Base-by-base conservation (phyloP, 92 coral and sea anemone species). In the Hydrozoanthus gracilis region DNA sequence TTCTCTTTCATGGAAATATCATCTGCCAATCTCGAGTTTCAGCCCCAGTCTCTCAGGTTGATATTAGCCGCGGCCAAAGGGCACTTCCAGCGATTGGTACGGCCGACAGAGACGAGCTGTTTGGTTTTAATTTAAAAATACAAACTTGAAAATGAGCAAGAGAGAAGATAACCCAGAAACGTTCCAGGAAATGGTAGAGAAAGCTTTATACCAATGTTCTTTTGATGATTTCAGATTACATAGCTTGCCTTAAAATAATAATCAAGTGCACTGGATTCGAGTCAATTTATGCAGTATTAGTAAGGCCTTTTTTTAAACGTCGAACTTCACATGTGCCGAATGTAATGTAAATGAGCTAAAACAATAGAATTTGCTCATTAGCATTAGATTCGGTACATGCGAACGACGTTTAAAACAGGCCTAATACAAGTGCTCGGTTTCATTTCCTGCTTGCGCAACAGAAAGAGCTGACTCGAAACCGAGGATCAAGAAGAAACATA, bases 151-250 rank as follows among this genome's bases (percentile, higher is more conserved):
- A 61, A 78, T 78, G 83, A 56, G 44, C 44, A 45, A 12, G 5
- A 55, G 61, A 78, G 16, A 35, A 2, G 5, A 46, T 16, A 17
- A 16, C 18, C 18, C 51, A 0, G 51, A 18, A 58, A 46, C 60
- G 10, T 7, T 39, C 27, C 71, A 78, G 35, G 83, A 78, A 62
- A 78, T 78, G 83, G 83, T 78, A 77, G 35, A 6, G 7, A 10
- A 9, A 66, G 12, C 18, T 2, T 66, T 15, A 35, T 16, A 64
- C 6, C 18, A n/a, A 35, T 48, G 10, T 8, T 5, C 7, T 17
- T 68, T 64, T 9, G 15, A 6, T 64, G n/a, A n/a, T 64, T n/a
- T 35, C 8, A 64, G 70, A 9, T 15, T 39, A 18, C 5, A 45
- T 4, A 4, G 44, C 27, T 39, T 7, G 7, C 1, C 44, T 8